A percentile compares a stretch with the other conserved stretches of the same genome.
phyloP scores from a whole-genome alignment of 2,797 vertebrate genomes.

The Sciaenops ocellatus region DNA sequence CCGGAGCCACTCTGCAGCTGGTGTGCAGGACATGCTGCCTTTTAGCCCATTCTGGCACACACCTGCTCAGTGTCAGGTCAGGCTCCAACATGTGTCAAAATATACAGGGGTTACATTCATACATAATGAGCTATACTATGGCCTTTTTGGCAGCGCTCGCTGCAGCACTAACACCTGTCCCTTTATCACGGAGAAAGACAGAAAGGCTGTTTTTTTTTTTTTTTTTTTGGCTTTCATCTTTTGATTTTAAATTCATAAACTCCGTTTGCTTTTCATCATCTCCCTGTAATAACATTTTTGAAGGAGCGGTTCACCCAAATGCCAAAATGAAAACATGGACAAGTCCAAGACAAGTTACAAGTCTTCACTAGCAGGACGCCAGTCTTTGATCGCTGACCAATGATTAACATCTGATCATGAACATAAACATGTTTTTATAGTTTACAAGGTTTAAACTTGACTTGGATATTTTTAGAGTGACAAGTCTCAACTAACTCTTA shows the following conservation, averaged over 20 bases:
- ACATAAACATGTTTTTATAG: too few relatives aligned
- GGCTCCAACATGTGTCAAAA: constrained; percentile 66
- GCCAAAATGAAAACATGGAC: neutral
- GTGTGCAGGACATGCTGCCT: constrained; percentile 61
- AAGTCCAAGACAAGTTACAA: constrained; percentile 1
- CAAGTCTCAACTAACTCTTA: neutral
- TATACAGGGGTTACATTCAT: constrained; percentile 48
- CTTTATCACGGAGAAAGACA: constrained; percentile 24
- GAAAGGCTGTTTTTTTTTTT: neutral
- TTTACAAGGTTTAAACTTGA: neutral
- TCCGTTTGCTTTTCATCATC: constrained; percentile 15
- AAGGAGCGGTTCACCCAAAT: constrained; percentile 6
- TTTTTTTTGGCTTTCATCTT: constrained; percentile 3
- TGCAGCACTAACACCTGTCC: constrained; percentile 36
- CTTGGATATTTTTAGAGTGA: neutral
- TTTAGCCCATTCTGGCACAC: constrained; percentile 58
- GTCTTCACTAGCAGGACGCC: neutral
- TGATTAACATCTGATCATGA: neutral
- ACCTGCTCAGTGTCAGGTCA: constrained; percentile 73
- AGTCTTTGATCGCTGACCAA: neutral
- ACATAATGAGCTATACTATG: constrained; percentile 35
- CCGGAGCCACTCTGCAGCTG: constrained; percentile 64
- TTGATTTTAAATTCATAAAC: constrained; percentile 24
- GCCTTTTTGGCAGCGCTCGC: constrained; percentile 31
- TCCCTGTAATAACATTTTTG: constrained; percentile 9